A percentile compares a stretch with the other conserved stretches of the same genome.
These are phyloP conservation scores for Atta colombica DNA, from an alignment of 1,140 invertebrate genomes.

Conservation along the genomic window DNA sequence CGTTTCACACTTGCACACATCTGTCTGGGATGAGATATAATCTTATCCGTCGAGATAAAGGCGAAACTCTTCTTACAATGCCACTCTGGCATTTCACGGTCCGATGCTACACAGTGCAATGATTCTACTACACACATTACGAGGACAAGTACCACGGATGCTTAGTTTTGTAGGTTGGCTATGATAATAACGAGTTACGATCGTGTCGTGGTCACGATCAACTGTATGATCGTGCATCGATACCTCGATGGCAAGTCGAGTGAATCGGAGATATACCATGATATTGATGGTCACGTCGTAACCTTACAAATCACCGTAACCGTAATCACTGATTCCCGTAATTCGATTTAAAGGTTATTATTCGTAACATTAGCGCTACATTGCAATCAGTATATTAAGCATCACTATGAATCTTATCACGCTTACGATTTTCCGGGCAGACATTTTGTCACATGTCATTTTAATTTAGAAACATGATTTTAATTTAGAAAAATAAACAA, in stretches of 20 bases:
- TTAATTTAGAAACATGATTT: neutral
- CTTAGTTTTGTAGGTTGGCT: slow-evolving; percentile 59
- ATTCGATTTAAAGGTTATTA: slow-evolving; percentile 47
- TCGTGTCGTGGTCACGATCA: slow-evolving; percentile 55
- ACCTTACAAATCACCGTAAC: slow-evolving; percentile 44
- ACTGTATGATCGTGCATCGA: slow-evolving; percentile 56
- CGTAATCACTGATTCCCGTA: slow-evolving; percentile 58
- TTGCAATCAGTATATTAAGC: neutral
- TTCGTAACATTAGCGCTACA: neutral
- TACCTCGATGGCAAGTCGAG: slow-evolving; percentile 33
- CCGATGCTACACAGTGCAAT: slow-evolving; percentile 39
- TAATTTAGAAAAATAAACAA: neutral
- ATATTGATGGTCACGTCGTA: slow-evolving; percentile 36
- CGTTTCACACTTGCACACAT: slow-evolving; percentile 20
- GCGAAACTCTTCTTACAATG: neutral
- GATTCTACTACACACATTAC: slow-evolving; percentile 16
- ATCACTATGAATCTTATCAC: neutral
- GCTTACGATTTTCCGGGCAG: neutral
- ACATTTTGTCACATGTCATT: neutral
- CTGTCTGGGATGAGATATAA: slow-evolving; percentile 27
- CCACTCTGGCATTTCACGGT: slow-evolving; percentile 61
- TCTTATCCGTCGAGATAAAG: slow-evolving; percentile 28
- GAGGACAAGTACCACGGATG: slow-evolving; percentile 37
- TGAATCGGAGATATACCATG: slow-evolving; percentile 48
- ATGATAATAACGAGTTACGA: slow-evolving; percentile 71